Evolutionary conservation across 2,888 invertebrate species (phyloP).

Genomic region (Beris chalybata): DNA sequence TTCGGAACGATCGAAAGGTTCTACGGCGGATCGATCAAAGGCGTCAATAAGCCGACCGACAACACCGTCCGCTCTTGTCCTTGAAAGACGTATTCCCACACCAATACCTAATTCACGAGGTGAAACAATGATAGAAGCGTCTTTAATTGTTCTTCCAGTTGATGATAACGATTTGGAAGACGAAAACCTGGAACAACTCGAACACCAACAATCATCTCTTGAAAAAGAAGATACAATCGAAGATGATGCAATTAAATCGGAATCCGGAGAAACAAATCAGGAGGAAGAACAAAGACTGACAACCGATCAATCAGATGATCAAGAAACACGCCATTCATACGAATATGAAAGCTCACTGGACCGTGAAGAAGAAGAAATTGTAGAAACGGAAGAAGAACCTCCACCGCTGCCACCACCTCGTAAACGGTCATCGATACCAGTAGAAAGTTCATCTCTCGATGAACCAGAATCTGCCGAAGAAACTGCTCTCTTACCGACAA

Average conservation of each 20-base stretch:
- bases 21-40: conserved; percentile 60
- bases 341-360: conserved; percentile 1
- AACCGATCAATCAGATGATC: conserved; percentile 23
- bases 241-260: conserved; percentile 33
- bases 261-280: conserved; percentile 40
- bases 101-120: conserved; percentile 64
- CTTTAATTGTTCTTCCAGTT: conserved; percentile 67
- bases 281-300: conserved; percentile 42
- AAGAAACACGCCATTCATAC: neutral
- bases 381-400: conserved; percentile 42
- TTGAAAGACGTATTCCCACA: conserved; percentile 64
- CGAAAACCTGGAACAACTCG: conserved; percentile 42
- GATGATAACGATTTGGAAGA: conserved; percentile 58
- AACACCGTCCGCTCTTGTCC: conserved; percentile 65
- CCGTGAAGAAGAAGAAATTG: neutral
- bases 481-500: conserved; percentile 20
- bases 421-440: conserved; percentile 44
- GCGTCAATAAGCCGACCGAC: conserved; percentile 61
- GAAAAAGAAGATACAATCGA: conserved; percentile 17
- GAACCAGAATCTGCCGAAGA: conserved; percentile 16
- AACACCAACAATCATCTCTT: conserved; percentile 35
- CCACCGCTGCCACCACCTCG: conserved; percentile 49
- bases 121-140: conserved; percentile 66
- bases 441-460: conserved; percentile 19
- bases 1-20: conserved; percentile 62